These are phyloP conservation scores for Aldrovandia affinis DNA, from an alignment of 2,797 vertebrate genomes.

Conservation along the genomic window DNA sequence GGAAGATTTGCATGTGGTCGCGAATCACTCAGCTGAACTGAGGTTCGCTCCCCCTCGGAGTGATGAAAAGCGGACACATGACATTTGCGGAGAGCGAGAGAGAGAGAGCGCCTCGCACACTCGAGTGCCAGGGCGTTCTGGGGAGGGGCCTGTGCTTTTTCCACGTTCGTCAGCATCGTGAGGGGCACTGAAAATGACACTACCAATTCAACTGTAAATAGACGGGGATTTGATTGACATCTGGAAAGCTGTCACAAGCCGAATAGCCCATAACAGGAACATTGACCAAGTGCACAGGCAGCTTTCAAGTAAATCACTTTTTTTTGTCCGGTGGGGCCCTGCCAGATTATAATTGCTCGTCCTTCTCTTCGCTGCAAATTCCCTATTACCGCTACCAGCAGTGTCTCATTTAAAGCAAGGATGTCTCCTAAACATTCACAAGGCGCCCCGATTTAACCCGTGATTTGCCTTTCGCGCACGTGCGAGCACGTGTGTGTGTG, in stretches of 20 bases:
- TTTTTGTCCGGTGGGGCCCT: slow-evolving; percentile 90
- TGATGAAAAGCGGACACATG: slow-evolving; percentile 95
- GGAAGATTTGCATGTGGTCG: slow-evolving; percentile 96
- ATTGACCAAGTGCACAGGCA: slow-evolving; percentile 89
- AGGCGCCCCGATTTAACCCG: slow-evolving; percentile 84
- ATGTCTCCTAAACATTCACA: slow-evolving; percentile 91
- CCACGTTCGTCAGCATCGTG: slow-evolving; percentile 86
- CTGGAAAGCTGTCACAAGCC: slow-evolving; percentile 95
- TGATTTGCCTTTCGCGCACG: slow-evolving; percentile 52
- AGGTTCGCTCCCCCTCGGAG: slow-evolving; percentile 86
- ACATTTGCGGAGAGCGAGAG: slow-evolving; percentile 86
- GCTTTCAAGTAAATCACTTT: slow-evolving; percentile 97
- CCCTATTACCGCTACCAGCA: slow-evolving; percentile 94
- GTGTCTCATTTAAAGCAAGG: slow-evolving; percentile 92
- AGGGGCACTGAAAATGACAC: slow-evolving; percentile 99
- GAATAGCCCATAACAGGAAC: slow-evolving; percentile 71
- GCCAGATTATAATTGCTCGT: slow-evolving; percentile 99
- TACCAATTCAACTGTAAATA: slow-evolving; percentile 99
- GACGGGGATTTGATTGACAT: slow-evolving; percentile 99
- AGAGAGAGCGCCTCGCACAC: slow-evolving; percentile 75
- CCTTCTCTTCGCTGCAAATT: slow-evolving; percentile 98
- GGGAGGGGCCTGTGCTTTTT: slow-evolving; percentile 80
- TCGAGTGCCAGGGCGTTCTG: slow-evolving; percentile 83
- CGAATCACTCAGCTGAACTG: slow-evolving; percentile 89
- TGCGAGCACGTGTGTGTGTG: not conserved